phyloP scores from a whole-genome alignment of 2,113 vertebrate genomes.

The Ondatra zibethicus region DNA sequence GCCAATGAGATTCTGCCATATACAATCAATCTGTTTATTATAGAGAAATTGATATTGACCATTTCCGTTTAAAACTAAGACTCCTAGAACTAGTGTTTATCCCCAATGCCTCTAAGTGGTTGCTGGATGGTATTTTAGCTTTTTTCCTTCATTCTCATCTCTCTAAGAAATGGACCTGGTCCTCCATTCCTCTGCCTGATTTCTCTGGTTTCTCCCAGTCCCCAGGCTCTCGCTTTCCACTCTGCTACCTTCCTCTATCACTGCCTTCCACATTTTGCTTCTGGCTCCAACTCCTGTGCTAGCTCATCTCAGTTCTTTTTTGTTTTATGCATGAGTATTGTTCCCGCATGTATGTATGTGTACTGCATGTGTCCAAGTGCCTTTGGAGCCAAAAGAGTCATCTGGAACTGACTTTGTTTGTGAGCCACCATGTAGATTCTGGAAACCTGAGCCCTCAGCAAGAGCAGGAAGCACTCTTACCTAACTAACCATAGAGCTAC shows the following conservation, averaged over 20 bases:
- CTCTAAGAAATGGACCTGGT: neutral
- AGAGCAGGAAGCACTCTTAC: neutral
- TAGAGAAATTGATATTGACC: neutral
- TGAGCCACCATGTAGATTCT: neutral
- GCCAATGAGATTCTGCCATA: neutral
- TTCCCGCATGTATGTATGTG: neutral
- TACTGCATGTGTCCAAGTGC: neutral
- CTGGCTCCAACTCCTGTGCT: neutral
- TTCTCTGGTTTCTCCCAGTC: neutral
- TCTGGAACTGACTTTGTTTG: neutral
- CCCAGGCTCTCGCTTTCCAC: neutral
- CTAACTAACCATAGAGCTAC: neutral
- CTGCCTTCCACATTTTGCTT: neutral
- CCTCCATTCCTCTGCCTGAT: neutral
- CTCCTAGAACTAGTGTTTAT: neutral
- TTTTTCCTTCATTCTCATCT: neutral
- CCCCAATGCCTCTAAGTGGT: neutral
- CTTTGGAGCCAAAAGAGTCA: neutral
- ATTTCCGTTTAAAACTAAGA: constrained; percentile 47
- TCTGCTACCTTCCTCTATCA: neutral
- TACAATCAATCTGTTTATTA: neutral
- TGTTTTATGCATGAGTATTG: neutral
- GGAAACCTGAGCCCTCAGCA: neutral
- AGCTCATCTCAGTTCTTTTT: neutral
- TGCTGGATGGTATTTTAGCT: neutral